Conservation (phyloP, 2,797 vertebrate species). For the Anniella stebbinsi region DNA sequence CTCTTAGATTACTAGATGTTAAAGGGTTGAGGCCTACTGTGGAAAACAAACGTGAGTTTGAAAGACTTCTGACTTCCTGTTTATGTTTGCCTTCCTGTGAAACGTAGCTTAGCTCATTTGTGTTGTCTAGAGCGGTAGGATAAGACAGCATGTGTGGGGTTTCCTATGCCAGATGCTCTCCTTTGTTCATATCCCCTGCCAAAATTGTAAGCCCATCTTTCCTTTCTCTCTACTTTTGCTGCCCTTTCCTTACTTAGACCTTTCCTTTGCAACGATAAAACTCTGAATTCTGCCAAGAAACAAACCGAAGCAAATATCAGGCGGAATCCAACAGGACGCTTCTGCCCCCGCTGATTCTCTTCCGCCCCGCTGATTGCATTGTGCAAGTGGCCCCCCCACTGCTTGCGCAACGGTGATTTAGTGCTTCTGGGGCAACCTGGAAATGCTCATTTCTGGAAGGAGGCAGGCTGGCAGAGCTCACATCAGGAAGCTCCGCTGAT, state of each 20-base stretch:
- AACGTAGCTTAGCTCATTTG: neutral
- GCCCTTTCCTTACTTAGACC: neutral
- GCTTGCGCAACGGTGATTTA: too few relatives aligned
- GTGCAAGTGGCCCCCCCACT: too few relatives aligned
- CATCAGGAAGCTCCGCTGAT: too few relatives aligned
- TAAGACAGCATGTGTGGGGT: too few relatives aligned
- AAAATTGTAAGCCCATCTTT: neutral
- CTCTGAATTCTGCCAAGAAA: neutral
- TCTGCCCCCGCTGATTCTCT: neutral
- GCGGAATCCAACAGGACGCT: too few relatives aligned
- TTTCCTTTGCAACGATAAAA: neutral
- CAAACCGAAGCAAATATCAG: too few relatives aligned
- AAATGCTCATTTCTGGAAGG: too few relatives aligned
- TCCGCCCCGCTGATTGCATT: neutral
- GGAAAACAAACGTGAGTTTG: neutral
- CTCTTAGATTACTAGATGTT: neutral
- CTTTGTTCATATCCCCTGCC: too few relatives aligned
- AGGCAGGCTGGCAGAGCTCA: too few relatives aligned
- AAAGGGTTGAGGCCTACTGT: neutral
- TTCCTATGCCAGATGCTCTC: neutral
- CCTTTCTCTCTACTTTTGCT: too few relatives aligned
- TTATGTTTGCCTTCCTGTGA: neutral
- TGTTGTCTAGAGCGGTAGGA: neutral
- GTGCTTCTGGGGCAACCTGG: too few relatives aligned
- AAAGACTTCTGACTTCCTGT: neutral